Conservation (phyloP, 1,140 invertebrate species). For the Phortica variegata region DNA sequence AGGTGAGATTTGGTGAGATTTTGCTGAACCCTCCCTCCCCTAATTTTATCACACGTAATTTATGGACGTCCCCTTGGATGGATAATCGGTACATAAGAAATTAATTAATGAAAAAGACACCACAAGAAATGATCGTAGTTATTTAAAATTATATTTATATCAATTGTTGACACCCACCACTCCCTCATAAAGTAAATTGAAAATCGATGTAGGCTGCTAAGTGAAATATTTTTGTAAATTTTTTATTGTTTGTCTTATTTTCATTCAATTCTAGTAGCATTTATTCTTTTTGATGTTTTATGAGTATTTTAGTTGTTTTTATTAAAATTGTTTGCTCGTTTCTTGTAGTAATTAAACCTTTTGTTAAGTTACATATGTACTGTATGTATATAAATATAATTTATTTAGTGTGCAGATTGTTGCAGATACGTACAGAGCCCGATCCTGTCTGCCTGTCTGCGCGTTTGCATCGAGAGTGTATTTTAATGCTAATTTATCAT, state of each 20-base stretch:
- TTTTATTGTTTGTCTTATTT: conserved; percentile 29
- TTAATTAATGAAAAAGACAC: no score
- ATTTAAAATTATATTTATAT: no score
- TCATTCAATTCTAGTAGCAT: conserved; percentile 52
- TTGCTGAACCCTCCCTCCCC: no score
- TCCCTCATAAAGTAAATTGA: background rate
- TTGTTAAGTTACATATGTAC: conserved; percentile 38
- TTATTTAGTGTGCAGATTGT: conserved; percentile 16
- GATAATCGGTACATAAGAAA: no score
- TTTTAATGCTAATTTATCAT: conserved; percentile 4
- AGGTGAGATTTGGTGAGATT: no score
- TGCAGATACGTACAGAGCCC: no score
- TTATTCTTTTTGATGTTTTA: conserved; percentile 43
- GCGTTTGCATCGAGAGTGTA: conserved; percentile 4
- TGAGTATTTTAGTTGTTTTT: conserved; percentile 50
- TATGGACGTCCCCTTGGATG: no score
- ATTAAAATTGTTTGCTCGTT: conserved; percentile 6
- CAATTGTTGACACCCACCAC: no score
- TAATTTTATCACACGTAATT: no score
- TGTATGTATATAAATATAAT: conserved; percentile 20
- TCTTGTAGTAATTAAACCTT: conserved; percentile 12
- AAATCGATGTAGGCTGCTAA: conserved; percentile 38
- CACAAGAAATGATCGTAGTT: no score
- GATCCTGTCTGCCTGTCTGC: conserved; percentile 22
- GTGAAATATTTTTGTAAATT: conserved; percentile 33